Conservation (phyloP, 2,888 invertebrate species). For the Coenonympha glycerion region DNA sequence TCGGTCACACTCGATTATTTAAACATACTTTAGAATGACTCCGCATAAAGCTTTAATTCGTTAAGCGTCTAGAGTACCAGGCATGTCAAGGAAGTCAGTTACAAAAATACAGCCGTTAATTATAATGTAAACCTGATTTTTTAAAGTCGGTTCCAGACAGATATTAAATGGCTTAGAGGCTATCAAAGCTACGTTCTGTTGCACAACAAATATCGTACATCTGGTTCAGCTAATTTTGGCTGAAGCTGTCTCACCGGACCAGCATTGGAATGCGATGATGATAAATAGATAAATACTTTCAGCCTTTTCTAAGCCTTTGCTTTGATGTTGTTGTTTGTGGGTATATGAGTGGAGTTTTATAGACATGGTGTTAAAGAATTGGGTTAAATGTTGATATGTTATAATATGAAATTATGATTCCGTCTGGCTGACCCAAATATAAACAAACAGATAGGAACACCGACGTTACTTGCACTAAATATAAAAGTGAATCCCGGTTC, state of each 20-base stretch:
- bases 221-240: slow-evolving; percentile 14
- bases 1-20: too few relatives aligned
- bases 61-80: too few relatives aligned
- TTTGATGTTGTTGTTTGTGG: slow-evolving; percentile 3
- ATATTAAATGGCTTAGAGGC: background rate
- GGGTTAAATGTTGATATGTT: background rate
- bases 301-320: background rate
- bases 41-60: too few relatives aligned
- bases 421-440: too few relatives aligned
- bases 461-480: too few relatives aligned
- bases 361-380: background rate
- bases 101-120: too few relatives aligned
- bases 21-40: too few relatives aligned
- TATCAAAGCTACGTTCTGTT: slow-evolving; percentile 6
- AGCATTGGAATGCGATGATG: slow-evolving; percentile 12
- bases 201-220: slow-evolving; percentile 14
- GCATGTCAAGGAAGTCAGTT: too few relatives aligned
- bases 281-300: slow-evolving; percentile 11
- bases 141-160: too few relatives aligned
- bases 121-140: too few relatives aligned
- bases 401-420: background rate
- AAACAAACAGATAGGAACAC: too few relatives aligned
- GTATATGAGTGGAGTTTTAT: background rate
- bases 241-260: slow-evolving; percentile 3
- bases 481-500: too few relatives aligned